Percentiles rank a stretch among this genome's conserved stretches.
Conservation (phyloP, 1,140 invertebrate species). For the Tetraneura akinire region DNA sequence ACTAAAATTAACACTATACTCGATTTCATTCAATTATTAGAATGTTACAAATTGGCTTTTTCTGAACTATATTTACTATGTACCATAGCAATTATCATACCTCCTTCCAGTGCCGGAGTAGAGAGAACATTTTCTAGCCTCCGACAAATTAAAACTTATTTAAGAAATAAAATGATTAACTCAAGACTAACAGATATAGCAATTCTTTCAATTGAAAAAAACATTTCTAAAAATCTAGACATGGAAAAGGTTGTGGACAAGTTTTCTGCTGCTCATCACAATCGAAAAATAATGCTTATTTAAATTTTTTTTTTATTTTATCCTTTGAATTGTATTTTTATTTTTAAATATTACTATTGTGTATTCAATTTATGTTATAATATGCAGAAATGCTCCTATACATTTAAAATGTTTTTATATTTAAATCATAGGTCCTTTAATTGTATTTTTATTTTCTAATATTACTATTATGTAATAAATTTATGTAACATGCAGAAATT, state of each 20-base stretch:
- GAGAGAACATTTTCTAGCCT: not conserved
- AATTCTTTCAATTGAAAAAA: not conserved
- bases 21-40: not conserved
- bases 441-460: too few species aligned
- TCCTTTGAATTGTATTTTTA: too few species aligned
- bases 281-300: too few species aligned
- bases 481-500: too few species aligned
- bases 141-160: constrained; percentile 1
- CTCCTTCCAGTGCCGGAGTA: not conserved
- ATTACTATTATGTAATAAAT: too few species aligned
- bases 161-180: not conserved
- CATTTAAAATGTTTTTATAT: too few species aligned
- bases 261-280: not conserved
- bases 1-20: not conserved
- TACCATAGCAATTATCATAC: not conserved
- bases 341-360: too few species aligned
- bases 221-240: not conserved
- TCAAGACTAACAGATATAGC: not conserved
- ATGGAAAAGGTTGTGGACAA: not conserved
- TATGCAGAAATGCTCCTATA: too few species aligned
- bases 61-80: constrained; percentile 1
- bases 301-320: too few species aligned
- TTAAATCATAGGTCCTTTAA: too few species aligned
- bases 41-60: not conserved
- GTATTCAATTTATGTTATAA: too few species aligned